A percentile compares a stretch with the other conserved stretches of the same genome.
These are phyloP conservation scores for Microtus richardsoni DNA, from an alignment of 2,113 vertebrate species.

Conservation along the genomic window DNA sequence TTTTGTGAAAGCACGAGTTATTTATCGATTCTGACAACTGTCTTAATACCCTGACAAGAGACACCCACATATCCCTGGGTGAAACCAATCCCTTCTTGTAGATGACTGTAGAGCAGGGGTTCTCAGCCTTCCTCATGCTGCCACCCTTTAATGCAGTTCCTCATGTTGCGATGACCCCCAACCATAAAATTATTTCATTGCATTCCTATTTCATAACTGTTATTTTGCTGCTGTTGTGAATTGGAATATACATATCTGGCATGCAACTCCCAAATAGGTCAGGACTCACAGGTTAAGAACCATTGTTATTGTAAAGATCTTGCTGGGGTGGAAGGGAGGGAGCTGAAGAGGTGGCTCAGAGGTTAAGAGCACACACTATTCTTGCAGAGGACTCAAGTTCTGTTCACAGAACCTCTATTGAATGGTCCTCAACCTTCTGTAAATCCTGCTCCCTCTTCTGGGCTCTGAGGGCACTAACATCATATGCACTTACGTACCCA, in stretches of 20 bases:
- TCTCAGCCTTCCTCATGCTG: not conserved
- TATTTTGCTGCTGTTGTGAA: not conserved
- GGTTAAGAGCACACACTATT: not conserved
- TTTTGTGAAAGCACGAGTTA: slow-evolving; percentile 55
- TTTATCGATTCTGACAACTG: slow-evolving; percentile 62
- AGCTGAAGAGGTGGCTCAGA: not conserved
- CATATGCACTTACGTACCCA: not conserved
- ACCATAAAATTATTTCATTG: not conserved
- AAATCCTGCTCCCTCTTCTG: not conserved
- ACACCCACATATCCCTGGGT: not conserved
- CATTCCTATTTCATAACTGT: not conserved
- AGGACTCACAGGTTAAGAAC: not conserved
- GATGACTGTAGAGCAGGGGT: not conserved
- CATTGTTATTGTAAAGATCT: too few species aligned
- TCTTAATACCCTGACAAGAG: slow-evolving; percentile 57
- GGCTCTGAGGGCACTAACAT: not conserved
- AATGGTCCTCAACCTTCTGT: not conserved
- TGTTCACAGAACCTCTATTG: not conserved
- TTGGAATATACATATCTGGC: not conserved
- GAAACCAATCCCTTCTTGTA: slow-evolving; percentile 22
- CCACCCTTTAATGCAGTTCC: not conserved
- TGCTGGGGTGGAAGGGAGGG: too few species aligned
- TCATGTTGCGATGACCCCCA: not conserved
- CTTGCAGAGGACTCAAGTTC: not conserved
- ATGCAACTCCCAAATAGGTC: not conserved